Evolutionary conservation across 2,888 invertebrate species (phyloP).

Genomic region (Geotrupes spiniger): DNA sequence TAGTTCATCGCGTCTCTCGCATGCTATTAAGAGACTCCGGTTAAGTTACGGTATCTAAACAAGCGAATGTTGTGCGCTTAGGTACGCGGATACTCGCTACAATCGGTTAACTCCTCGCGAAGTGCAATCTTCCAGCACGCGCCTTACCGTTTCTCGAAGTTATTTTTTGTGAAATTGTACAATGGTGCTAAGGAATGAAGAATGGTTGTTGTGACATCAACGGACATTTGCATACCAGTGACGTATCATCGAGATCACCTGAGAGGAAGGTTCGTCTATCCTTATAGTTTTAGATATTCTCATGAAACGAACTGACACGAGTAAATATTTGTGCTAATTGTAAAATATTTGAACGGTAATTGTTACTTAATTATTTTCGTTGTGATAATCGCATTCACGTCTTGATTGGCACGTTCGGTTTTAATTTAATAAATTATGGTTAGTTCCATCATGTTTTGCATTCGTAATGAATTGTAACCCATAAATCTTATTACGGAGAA

Average conservation of each 20-base stretch:
- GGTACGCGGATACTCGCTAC: not conserved
- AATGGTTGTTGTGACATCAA: slow-evolving; percentile 41
- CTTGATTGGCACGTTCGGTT: too few species aligned
- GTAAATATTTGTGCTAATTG: too few species aligned
- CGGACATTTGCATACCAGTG: slow-evolving; percentile 38
- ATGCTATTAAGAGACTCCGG: slow-evolving; percentile 26
- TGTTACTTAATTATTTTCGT: too few species aligned
- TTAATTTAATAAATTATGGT: too few species aligned
- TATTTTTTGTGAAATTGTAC: slow-evolving; percentile 8
- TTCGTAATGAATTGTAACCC: too few species aligned
- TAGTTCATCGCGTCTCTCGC: slow-evolving; percentile 11
- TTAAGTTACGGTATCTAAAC: slow-evolving; percentile 34
- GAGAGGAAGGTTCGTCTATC: slow-evolving; percentile 34
- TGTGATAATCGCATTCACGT: too few species aligned
- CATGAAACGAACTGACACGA: too few species aligned
- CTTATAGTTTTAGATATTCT: not conserved
- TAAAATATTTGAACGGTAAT: too few species aligned
- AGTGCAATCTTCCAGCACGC: slow-evolving; percentile 3
- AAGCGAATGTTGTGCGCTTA: slow-evolving; percentile 15
- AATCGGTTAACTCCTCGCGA: slow-evolving; percentile 4
- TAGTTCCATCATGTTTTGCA: too few species aligned
- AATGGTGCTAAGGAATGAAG: slow-evolving; percentile 23
- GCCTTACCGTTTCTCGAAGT: not conserved
- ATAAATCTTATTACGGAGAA: too few species aligned
- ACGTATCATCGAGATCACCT: slow-evolving; percentile 31